phyloP scores from a whole-genome alignment of 2,797 vertebrate species.

The Amniataba percoides region DNA sequence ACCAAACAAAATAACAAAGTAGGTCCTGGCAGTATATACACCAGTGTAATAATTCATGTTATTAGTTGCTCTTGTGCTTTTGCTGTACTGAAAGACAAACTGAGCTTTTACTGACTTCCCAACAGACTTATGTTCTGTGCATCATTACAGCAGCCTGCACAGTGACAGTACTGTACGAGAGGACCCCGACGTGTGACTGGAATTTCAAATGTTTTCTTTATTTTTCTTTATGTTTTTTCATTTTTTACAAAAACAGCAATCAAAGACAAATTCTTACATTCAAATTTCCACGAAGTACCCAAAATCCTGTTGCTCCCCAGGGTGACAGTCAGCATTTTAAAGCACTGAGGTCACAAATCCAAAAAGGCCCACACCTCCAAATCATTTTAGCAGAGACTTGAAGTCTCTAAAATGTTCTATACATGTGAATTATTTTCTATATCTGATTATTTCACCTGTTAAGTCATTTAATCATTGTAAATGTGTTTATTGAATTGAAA shows the following conservation, averaged over 20 bases:
- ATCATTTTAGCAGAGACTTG: background rate
- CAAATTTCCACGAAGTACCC: background rate
- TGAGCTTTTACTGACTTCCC: background rate
- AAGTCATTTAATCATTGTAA: background rate
- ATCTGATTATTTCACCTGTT: background rate
- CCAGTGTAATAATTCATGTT: background rate
- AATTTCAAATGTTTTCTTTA: background rate
- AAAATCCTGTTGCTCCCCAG: background rate
- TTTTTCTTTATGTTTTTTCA: no score
- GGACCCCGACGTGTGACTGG: background rate
- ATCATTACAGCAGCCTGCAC: background rate
- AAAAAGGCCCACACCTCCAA: background rate
- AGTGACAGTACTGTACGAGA: background rate
- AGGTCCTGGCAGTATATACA: background rate
- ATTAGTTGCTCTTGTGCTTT: background rate
- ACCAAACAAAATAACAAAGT: background rate
- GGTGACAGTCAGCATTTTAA: background rate
- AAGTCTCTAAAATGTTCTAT: background rate
- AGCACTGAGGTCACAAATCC: no score
- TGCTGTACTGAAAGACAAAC: no score
- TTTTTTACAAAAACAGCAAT: background rate
- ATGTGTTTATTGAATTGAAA: background rate
- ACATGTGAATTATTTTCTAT: background rate
- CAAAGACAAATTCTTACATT: background rate
- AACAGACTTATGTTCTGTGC: background rate